phyloP scores from a whole-genome alignment of 2,797 vertebrate species.

The Phalanger gymnotis region DNA sequence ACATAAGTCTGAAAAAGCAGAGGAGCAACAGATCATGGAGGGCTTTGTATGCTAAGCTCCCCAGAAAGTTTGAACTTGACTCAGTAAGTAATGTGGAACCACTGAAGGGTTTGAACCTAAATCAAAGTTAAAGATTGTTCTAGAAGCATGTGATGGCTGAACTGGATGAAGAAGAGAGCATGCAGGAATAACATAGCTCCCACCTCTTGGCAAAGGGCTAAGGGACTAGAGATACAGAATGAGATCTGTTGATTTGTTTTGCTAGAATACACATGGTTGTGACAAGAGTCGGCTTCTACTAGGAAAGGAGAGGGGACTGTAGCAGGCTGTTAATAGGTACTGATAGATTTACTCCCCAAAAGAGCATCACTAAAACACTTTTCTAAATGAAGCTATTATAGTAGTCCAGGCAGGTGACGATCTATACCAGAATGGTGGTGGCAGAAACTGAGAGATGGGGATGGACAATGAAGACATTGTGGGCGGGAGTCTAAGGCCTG shows the following conservation, averaged over 20 bases:
- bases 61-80: background rate
- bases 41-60: background rate
- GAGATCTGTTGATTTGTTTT: background rate
- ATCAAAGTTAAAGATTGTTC: background rate
- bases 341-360: background rate
- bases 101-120: background rate
- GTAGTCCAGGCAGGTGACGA: background rate
- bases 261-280: background rate
- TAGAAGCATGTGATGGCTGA: background rate
- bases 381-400: background rate
- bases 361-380: background rate
- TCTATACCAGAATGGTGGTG: background rate
- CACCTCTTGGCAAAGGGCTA: background rate
- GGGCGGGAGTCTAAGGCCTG: background rate
- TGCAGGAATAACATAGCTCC: background rate
- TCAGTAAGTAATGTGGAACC: background rate
- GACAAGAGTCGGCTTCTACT: background rate
- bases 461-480: background rate
- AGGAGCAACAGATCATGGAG: background rate
- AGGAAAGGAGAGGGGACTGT: background rate
- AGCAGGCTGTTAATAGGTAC: background rate
- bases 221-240: background rate
- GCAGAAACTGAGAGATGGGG: background rate
- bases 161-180: background rate
- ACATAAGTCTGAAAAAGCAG: background rate